Conservation (phyloP, 2,888 invertebrate genomes). For the Gari tellinella region DNA sequence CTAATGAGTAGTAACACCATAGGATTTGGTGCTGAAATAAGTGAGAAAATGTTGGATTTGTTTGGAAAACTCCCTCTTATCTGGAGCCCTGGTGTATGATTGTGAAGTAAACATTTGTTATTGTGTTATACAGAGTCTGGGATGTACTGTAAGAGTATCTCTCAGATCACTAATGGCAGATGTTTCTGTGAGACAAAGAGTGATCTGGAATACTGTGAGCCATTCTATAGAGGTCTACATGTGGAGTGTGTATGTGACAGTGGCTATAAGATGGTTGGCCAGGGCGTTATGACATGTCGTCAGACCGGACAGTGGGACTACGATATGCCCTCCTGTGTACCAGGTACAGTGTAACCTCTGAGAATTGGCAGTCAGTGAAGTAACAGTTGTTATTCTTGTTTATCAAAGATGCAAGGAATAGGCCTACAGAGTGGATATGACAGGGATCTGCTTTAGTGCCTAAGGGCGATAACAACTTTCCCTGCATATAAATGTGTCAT, state of each 20-base stretch:
- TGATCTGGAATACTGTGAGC: constrained; percentile 68
- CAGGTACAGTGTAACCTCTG: constrained; percentile 60
- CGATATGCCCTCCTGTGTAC: constrained; percentile 68
- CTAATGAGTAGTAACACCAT: too few species aligned
- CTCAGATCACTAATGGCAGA: constrained; percentile 67
- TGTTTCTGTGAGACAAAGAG: constrained; percentile 70
- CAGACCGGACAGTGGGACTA: constrained; percentile 70
- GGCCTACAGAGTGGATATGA: neutral
- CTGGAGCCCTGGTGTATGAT: too few species aligned
- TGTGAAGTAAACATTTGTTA: too few species aligned
- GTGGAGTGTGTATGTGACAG: constrained; percentile 73
- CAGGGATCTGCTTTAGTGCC: neutral
- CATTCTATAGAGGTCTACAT: constrained; percentile 67
- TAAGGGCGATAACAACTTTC: neutral
- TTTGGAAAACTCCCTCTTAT: too few species aligned
- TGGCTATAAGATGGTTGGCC: constrained; percentile 69
- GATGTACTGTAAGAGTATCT: constrained; percentile 64
- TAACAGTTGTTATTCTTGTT: neutral
- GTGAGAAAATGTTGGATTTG: too few species aligned
- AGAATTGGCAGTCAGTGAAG: too few species aligned
- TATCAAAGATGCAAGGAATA: neutral
- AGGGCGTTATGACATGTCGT: constrained; percentile 66
- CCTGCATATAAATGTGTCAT: neutral
- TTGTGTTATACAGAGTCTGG: constrained; percentile 61
- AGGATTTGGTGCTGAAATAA: too few species aligned